Conservation (phyloP, 2,888 invertebrate genomes). For the Neuroscelio doddi region DNA sequence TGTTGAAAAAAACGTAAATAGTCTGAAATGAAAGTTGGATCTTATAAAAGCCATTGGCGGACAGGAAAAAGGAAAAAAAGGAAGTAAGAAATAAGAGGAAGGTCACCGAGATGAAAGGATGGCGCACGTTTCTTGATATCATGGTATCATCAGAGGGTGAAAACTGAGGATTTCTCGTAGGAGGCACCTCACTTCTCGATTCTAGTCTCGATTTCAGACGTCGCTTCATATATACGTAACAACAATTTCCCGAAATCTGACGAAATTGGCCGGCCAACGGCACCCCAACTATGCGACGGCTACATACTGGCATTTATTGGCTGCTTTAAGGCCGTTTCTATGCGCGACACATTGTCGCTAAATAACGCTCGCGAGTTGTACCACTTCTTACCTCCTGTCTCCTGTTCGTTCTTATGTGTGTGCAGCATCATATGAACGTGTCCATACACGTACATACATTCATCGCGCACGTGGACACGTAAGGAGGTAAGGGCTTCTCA, state of each 20-base stretch:
- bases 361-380: conserved; percentile 63
- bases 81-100: conserved; percentile 10
- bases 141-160: conserved; percentile 16
- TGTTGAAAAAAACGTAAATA: no score
- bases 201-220: conserved; percentile 60
- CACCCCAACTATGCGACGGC: conserved; percentile 50
- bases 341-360: conserved; percentile 72
- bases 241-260: conserved; percentile 73
- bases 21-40: conserved; percentile 1
- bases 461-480: conserved; percentile 32
- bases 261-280: conserved; percentile 68
- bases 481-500: conserved; percentile 13
- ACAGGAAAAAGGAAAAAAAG: neutral
- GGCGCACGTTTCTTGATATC: conserved; percentile 15
- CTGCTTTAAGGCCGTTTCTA: conserved; percentile 73
- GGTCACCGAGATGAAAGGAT: conserved; percentile 15
- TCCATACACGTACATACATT: conserved; percentile 28
- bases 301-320: conserved; percentile 70
- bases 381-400: conserved; percentile 20
- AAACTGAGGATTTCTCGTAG: conserved; percentile 29
- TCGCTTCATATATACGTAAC: conserved; percentile 65
- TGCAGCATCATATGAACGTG: conserved; percentile 21
- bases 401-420: conserved; percentile 26
- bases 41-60: conserved; percentile 1
- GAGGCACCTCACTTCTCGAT: conserved; percentile 61